A percentile compares a stretch with the other conserved stretches of the same genome.
Evolutionary conservation across 2,888 invertebrate genomes (phyloP).

Genomic region (Metellina segmentata): DNA sequence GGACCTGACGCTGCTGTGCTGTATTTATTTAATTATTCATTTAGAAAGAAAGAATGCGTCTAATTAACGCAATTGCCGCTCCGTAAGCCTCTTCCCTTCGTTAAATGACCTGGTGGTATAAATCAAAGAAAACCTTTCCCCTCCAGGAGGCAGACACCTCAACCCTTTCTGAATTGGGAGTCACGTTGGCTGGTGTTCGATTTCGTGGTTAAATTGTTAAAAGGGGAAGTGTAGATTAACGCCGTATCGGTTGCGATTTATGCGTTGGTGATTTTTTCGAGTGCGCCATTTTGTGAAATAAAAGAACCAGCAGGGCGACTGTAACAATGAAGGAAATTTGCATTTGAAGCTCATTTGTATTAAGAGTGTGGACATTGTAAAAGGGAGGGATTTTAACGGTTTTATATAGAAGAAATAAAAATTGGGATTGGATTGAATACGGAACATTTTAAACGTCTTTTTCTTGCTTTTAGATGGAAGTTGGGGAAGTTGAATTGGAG

Average conservation of each 20-base stretch:
- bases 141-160: neutral
- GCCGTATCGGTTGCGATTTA: slow-evolving; percentile 9
- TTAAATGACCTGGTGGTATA: slow-evolving; percentile 19
- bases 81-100: neutral
- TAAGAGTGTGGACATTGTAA: slow-evolving; percentile 3
- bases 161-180: slow-evolving; percentile 16
- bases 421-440: slow-evolving; percentile 47
- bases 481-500: neutral
- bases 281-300: neutral
- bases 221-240: slow-evolving; percentile 56
- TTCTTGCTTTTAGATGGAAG: neutral
- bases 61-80: slow-evolving; percentile 63
- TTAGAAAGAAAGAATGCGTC: slow-evolving; percentile 46
- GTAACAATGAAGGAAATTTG: slow-evolving; percentile 37
- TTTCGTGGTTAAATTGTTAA: slow-evolving; percentile 65
- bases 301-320: slow-evolving; percentile 16
- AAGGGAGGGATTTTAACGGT: slow-evolving; percentile 23
- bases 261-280: neutral
- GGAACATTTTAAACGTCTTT: neutral
- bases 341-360: slow-evolving; percentile 47
- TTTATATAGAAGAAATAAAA: slow-evolving; percentile 27
- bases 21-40: slow-evolving; percentile 67
- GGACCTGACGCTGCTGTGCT: neutral
- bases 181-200: slow-evolving; percentile 25
- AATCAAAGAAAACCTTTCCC: slow-evolving; percentile 33